Evolutionary conservation across 2,888 invertebrate genomes (phyloP).

Genomic region (Drosophila paranaensis): DNA sequence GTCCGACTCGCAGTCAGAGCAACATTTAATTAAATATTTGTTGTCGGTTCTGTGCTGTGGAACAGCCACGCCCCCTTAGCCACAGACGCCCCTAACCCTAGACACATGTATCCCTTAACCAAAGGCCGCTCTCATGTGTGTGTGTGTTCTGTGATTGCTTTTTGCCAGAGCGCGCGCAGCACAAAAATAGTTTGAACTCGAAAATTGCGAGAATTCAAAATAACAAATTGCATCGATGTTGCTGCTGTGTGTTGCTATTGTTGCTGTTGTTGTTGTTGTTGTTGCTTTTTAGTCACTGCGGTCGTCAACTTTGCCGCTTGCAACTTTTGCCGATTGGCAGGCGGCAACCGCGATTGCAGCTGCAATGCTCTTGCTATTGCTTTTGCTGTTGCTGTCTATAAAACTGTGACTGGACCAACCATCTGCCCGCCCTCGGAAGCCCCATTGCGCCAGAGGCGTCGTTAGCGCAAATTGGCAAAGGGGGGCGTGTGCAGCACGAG

Average conservation of each 20-base stretch:
- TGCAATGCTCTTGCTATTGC: constrained; percentile 8
- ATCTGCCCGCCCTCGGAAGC: background rate
- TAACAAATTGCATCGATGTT: constrained; percentile 74
- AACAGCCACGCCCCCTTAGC: background rate
- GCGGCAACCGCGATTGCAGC: constrained; percentile 72
- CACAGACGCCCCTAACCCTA: background rate
- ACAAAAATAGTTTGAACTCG: constrained; percentile 64
- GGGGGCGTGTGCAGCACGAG: constrained; percentile 31
- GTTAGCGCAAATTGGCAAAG: constrained; percentile 62
- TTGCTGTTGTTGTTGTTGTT: constrained; percentile 33
- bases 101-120: constrained; percentile 6
- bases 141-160: constrained; percentile 55
- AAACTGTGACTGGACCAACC: constrained; percentile 51
- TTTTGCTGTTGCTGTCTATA: constrained; percentile 44
- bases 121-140: constrained; percentile 29
- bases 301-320: constrained; percentile 69
- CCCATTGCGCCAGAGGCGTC: constrained; percentile 66
- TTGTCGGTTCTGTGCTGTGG: constrained; percentile 16
- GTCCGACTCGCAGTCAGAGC: constrained; percentile 27
- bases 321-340: constrained; percentile 76
- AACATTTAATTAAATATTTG: constrained; percentile 73
- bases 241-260: constrained; percentile 16
- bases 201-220: constrained; percentile 76
- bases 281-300: constrained; percentile 58
- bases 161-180: constrained; percentile 29